A percentile compares a stretch with the other conserved stretches of the same genome.
These are phyloP conservation scores for Dasypolia templi DNA, from an alignment of 2,888 invertebrate genomes.

Conservation along the genomic window DNA sequence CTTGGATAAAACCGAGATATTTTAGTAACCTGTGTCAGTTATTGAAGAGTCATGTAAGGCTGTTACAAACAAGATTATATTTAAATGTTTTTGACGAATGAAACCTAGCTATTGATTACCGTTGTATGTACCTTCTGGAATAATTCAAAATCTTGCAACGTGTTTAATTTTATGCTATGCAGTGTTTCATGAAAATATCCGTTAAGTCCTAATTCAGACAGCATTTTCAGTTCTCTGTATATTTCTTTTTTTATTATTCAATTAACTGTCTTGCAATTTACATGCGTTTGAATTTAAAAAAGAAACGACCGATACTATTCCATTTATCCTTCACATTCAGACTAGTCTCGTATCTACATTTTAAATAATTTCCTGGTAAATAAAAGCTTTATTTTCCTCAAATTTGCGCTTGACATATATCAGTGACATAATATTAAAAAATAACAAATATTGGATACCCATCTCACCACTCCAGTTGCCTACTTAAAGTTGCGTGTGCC, in stretches of 20 bases:
- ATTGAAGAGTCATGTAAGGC: background rate
- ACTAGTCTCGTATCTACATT: slow-evolving; percentile 13
- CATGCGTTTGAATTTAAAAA: slow-evolving; percentile 30
- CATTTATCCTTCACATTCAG: slow-evolving; percentile 34
- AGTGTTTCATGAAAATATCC: background rate
- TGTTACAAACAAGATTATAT: background rate
- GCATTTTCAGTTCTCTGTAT: background rate
- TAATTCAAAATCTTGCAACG: background rate
- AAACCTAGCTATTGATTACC: background rate
- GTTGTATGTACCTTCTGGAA: background rate
- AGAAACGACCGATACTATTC: slow-evolving; percentile 11
- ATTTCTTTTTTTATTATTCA: background rate
- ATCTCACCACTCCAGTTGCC: slow-evolving; percentile 77
- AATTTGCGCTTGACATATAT: slow-evolving; percentile 15
- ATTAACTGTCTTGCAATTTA: slow-evolving; percentile 19
- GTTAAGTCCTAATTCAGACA: background rate
- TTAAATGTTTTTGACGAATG: background rate
- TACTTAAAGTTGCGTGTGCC: slow-evolving; percentile 77
- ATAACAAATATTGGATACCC: slow-evolving; percentile 72
- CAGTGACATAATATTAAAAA: slow-evolving; percentile 1
- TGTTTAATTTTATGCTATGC: background rate
- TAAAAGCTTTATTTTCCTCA: background rate
- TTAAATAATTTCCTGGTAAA: slow-evolving; percentile 37
- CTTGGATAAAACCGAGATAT: background rate
- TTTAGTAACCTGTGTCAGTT: background rate